These are phyloP conservation scores for Motacilla tschutschensis DNA, from an alignment of 2,113 vertebrate species.

Conservation along the genomic window DNA sequence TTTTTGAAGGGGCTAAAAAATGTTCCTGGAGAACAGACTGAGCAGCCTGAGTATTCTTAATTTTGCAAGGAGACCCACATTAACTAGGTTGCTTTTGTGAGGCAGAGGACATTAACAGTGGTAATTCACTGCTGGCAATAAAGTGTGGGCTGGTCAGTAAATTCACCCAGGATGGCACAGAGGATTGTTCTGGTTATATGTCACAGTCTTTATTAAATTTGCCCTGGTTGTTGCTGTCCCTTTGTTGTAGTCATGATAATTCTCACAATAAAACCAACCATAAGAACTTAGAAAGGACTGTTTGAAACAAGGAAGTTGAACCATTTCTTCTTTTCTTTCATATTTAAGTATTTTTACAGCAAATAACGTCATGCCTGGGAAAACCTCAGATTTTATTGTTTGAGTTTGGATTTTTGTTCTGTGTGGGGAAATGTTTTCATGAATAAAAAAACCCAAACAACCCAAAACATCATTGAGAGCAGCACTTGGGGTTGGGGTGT, in stretches of 20 bases:
- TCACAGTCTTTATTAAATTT: slow-evolving; percentile 26
- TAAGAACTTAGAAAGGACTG: neutral
- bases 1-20: neutral
- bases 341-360: neutral
- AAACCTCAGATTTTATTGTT: neutral
- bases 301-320: neutral
- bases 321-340: neutral
- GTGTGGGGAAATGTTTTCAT: neutral
- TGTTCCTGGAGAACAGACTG: neutral
- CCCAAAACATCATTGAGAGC: neutral
- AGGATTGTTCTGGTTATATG: slow-evolving; percentile 10
- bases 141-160: neutral
- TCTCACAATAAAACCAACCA: neutral
- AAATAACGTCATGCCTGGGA: neutral
- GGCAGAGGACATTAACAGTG: neutral
- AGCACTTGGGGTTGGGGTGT: neutral
- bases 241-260: neutral
- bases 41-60: neutral
- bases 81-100: neutral
- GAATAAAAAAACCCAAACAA: neutral
- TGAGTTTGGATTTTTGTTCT: neutral
- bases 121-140: neutral
- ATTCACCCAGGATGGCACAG: neutral
- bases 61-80: neutral
- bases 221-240: neutral